Conservation (phyloP, 2,797 vertebrate genomes). For the Picus viridis region DNA sequence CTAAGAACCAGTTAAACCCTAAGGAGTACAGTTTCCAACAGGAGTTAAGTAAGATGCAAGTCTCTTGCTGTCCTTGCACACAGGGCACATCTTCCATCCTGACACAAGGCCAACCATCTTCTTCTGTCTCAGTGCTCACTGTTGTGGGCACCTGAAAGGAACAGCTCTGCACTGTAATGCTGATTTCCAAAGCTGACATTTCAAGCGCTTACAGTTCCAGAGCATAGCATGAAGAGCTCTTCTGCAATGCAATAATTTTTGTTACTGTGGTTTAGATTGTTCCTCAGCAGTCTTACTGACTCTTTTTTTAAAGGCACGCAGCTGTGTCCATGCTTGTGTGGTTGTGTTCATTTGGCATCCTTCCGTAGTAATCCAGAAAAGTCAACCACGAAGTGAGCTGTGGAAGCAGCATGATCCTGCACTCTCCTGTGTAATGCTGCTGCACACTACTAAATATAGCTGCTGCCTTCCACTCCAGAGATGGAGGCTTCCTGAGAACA, state of each 20-base stretch:
- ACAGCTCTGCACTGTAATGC: not conserved
- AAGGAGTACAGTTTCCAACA: not conserved
- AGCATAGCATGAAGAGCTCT: not conserved
- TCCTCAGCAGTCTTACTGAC: not conserved
- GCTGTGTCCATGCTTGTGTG: not conserved
- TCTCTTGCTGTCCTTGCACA: not conserved
- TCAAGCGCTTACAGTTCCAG: not conserved
- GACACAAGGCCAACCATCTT: not conserved
- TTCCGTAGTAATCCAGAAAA: not conserved
- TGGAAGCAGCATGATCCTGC: not conserved
- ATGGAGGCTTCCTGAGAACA: conserved; percentile 23
- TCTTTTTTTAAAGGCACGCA: not conserved
- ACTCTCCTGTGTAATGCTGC: not conserved
- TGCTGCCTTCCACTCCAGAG: conserved; percentile 40
- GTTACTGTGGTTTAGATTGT: not conserved
- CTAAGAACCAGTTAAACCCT: not conserved
- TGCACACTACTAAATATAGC: conserved; percentile 59
- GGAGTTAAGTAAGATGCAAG: not conserved
- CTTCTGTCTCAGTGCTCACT: not conserved
- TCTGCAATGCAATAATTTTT: not conserved
- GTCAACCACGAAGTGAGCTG: not conserved
- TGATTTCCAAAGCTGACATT: not conserved
- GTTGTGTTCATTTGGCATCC: not conserved
- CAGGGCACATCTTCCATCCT: not conserved
- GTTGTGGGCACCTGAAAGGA: not conserved